Evolutionary conservation across 2,113 vertebrate genomes (phyloP), one percentile per base, ranked within the genome.

Genomic region (Lipotes vexillifer): DNA sequence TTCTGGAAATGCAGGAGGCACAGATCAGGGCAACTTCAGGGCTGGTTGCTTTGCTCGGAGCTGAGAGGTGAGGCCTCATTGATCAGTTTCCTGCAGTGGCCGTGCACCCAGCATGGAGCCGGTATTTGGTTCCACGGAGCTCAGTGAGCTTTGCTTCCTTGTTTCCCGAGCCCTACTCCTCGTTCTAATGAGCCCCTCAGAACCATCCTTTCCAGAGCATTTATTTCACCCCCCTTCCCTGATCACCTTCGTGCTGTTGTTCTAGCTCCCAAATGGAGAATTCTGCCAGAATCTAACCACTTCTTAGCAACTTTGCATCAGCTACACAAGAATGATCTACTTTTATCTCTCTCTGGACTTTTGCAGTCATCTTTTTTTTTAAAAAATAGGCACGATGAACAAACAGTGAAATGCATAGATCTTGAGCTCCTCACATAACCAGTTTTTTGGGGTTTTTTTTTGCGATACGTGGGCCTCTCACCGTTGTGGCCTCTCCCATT

Each of bases 241-340:
- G 27, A 20, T 8, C n/a, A 0, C 15, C 4, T 5, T 59, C 10
- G 0, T 52, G 29, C 1, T 10, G 0, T 0, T 7, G 10, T 85
- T 69, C 38, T 8, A 18, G 9, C 44, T 36, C 52, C 66, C 21
- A 6, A 11, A 14, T 27, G 7, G n/a, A 85, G 20, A 65, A 52
- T 57, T 33, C 11, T 1, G 0, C 44, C 4, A 0, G 80, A 13
- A 18, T 41, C 38, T 2, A 15, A 21, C 21, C 46, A 14, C 38
- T 27, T 41, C 55, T 31, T 41, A 23, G 46, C 21, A 25, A 59
- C 27, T 95, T 31, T 27, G 8, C 71, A 5, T 13, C 23, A 33
- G 0, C 36, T 6, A 4, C 44, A 25, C 31, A 8, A 57, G n/a
- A 44, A 0, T 3, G n/a, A 68, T 20, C 57, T 44, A 4, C 41